Evolutionary conservation across 1,140 invertebrate species (phyloP).

Genomic region (Periplaneta americana): DNA sequence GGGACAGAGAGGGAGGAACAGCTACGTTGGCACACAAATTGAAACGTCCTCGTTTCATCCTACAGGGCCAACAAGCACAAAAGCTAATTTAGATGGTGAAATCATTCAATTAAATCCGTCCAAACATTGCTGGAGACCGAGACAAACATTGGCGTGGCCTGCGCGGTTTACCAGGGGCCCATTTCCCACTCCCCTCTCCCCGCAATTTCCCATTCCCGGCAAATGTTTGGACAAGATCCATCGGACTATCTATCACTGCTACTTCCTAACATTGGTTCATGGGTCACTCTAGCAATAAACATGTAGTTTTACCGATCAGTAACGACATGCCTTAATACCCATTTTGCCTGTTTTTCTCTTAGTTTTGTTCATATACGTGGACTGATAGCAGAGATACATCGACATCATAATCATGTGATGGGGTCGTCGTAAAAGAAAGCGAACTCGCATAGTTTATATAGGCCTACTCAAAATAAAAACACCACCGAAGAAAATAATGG

Average conservation of each 20-base stretch:
- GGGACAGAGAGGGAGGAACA: background rate
- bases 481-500: too few relatives aligned
- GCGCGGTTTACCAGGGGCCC: background rate
- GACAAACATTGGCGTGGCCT: conserved; percentile 8
- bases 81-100: conserved; percentile 18
- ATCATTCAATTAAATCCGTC: conserved; percentile 19
- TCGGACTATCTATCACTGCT: background rate
- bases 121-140: conserved; percentile 14
- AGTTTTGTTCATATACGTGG: too few relatives aligned
- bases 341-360: too few relatives aligned
- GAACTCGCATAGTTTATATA: too few relatives aligned
- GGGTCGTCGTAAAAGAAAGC: too few relatives aligned
- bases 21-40: background rate
- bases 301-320: background rate
- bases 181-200: background rate
- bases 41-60: too few relatives aligned
- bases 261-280: background rate
- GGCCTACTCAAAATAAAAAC: too few relatives aligned
- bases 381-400: too few relatives aligned
- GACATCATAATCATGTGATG: too few relatives aligned
- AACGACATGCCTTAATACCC: too few relatives aligned
- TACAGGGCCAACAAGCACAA: conserved; percentile 4
- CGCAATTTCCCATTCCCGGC: background rate
- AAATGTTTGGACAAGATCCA: background rate
- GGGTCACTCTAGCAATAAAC: background rate